Evolutionary conservation across 2,113 vertebrate genomes (phyloP).

Genomic region (Miniopterus natalensis): DNA sequence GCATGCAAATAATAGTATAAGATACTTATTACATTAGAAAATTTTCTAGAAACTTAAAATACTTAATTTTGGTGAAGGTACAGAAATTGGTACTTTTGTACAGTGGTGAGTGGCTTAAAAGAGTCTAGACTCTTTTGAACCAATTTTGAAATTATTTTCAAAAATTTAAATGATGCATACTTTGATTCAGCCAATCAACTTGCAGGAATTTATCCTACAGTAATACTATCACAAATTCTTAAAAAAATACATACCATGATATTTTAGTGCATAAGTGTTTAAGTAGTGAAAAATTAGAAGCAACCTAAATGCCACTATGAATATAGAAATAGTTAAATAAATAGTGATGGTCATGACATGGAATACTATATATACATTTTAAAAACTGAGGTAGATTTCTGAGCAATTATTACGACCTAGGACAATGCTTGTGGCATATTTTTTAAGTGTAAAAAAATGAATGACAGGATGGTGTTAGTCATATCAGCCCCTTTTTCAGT

Average conservation of each 20-base stretch:
- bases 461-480: background rate
- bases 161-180: conserved; percentile 2
- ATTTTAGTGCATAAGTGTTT: background rate
- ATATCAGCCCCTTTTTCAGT: background rate
- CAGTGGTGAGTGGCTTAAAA: background rate
- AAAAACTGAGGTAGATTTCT: background rate
- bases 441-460: background rate
- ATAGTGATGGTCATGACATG: background rate
- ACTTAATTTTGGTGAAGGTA: background rate
- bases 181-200: conserved; percentile 43
- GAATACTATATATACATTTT: background rate
- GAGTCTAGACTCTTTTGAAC: background rate
- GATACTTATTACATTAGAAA: conserved; percentile 11
- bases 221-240: background rate
- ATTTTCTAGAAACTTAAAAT: conserved; percentile 21
- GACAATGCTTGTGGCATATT: background rate
- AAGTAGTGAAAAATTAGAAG: conserved; percentile 18
- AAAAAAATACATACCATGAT: background rate
- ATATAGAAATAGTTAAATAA: conserved; percentile 36
- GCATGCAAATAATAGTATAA: background rate
- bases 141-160: conserved; percentile 63
- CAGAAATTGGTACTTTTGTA: background rate
- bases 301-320: background rate
- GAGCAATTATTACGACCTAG: background rate
- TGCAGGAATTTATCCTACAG: background rate